These are phyloP conservation scores for Xestia sexstrigata DNA, from an alignment of 2,888 invertebrate genomes.

Conservation along the genomic window DNA sequence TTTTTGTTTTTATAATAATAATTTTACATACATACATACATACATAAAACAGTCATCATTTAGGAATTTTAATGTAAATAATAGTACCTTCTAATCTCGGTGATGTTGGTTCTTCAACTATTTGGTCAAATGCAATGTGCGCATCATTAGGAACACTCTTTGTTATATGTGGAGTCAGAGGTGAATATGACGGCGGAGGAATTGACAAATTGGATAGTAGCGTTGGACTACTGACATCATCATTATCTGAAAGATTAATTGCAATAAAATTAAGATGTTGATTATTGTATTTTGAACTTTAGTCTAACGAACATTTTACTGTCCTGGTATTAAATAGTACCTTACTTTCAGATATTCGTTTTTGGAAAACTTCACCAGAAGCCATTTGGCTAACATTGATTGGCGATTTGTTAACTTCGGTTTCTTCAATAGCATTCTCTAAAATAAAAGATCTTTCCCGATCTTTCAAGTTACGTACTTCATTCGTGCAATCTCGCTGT, in stretches of 20 bases:
- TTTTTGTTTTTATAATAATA: slow-evolving; percentile 3
- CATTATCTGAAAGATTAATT: slow-evolving; percentile 43
- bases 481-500: slow-evolving; percentile 43
- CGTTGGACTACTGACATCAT: slow-evolving; percentile 40
- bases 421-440: slow-evolving; percentile 36
- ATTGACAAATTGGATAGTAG: slow-evolving; percentile 45
- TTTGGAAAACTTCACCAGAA: slow-evolving; percentile 41
- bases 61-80: slow-evolving; percentile 16
- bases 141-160: slow-evolving; percentile 18
- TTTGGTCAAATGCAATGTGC: slow-evolving; percentile 35
- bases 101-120: slow-evolving; percentile 37
- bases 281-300: slow-evolving; percentile 40
- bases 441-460: slow-evolving; percentile 43
- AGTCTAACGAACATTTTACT: slow-evolving; percentile 38
- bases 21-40: too few relatives aligned
- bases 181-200: slow-evolving; percentile 42
- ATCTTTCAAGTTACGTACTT: slow-evolving; percentile 41
- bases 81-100: slow-evolving; percentile 34
- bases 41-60: too few relatives aligned
- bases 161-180: slow-evolving; percentile 29
- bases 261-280: slow-evolving; percentile 35
- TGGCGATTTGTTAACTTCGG: slow-evolving; percentile 41
- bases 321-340: slow-evolving; percentile 38
- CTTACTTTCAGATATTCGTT: slow-evolving; percentile 39
- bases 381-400: slow-evolving; percentile 40